Evolutionary conservation across 2,888 invertebrate species (phyloP), one percentile per base, ranked within the genome.

Genomic region (Omphaloscelis lunosa): DNA sequence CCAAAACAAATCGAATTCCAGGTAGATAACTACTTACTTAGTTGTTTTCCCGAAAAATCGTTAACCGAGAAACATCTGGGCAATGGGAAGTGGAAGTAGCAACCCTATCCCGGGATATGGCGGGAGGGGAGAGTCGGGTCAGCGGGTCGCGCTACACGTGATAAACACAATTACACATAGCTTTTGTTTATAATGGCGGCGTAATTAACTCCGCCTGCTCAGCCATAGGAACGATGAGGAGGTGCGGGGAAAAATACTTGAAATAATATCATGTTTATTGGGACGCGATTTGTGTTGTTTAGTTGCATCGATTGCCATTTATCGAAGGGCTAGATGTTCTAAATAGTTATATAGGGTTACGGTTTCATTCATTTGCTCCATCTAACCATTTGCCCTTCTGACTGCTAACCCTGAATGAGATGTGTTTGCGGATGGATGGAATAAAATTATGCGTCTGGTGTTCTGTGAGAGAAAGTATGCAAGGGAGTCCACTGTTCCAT

Each of bases 141-240:
- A 91, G 84, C 88, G 75, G 91, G 90, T 90, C 91, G 84, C 87
- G 85, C 80, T 78, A 80, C 77, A 85, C 85, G 82, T 79, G 85
- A 85, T 75, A 65, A 82, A 79, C 82, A 75, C 82, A 85, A 75
- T 75, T 82, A 84, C 65, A 75, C 45, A 73, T 67, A 51, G 81
- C 72, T 72, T 73, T 82, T 84, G 85, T 84, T 84, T 75, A 72
- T 84, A 84, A 84, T 66, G 53, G 72, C 65, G 63, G 61, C 23
- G 75, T 73, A 82, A 84, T 84, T 84, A 84, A 84, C 66, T 75
- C 59, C 74, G 48, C 34, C 68, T 58, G 45, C 62, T 75, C 72
- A 59, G n/a, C 69, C 66, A 61, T 39, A 68, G 29, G 48, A 67
- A 56, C 17, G 51, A 20, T 53, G 59, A 53, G 65, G 68, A 71